Evolutionary conservation across 2,113 vertebrate genomes (phyloP).

Genomic region (Pao palembangensis): DNA sequence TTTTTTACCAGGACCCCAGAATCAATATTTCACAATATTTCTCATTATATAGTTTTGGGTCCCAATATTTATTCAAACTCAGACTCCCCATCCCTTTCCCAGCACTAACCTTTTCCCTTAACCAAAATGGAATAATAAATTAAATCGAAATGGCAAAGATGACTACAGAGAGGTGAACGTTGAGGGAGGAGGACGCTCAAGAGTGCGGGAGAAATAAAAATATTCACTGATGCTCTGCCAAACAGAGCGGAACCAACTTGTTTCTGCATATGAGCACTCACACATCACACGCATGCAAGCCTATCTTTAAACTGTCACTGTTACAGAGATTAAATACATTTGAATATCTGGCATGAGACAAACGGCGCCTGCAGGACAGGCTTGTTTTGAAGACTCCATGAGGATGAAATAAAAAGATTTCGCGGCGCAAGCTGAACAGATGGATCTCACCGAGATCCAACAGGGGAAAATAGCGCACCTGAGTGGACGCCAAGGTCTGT

Average conservation of each 20-base stretch:
- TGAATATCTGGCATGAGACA: neutral
- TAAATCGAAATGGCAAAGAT: neutral
- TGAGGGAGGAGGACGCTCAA: constrained; percentile 18
- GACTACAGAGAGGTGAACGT: constrained; percentile 12
- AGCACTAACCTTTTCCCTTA: too few species aligned
- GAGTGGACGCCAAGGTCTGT: constrained; percentile 45
- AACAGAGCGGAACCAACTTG: constrained; percentile 71
- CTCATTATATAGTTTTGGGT: too few species aligned
- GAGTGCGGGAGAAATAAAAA: constrained; percentile 37
- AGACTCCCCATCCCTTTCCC: too few species aligned
- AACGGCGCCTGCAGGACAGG: neutral
- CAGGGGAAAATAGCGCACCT: constrained; percentile 44
- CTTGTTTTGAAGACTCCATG: neutral
- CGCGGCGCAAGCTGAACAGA: constrained; percentile 49
- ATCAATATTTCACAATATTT: too few species aligned
- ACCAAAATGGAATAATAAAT: constrained; percentile 28
- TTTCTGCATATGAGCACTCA: constrained; percentile 16
- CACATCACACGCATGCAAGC: neutral
- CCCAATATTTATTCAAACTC: too few species aligned
- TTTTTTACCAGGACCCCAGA: too few species aligned
- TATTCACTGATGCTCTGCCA: constrained; percentile 65
- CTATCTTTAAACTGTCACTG: constrained; percentile 18
- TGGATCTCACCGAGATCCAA: constrained; percentile 56
- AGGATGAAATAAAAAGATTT: neutral
- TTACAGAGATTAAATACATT: constrained; percentile 4